phyloP scores from a whole-genome alignment of 2,113 vertebrate genomes.

The Oreotrochilus melanogaster region DNA sequence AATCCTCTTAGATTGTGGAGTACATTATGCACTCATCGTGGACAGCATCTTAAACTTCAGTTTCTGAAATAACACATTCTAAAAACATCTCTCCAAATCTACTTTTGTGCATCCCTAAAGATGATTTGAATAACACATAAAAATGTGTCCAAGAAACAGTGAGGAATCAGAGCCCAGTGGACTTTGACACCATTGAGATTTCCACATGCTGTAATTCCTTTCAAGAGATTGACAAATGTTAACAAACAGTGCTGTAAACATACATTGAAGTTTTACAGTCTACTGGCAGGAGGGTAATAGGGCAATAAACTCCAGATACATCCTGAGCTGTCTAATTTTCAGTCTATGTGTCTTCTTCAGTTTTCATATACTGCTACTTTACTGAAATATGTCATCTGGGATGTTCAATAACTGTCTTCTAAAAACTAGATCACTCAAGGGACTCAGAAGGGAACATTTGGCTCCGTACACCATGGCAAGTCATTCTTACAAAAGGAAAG shows the following conservation, averaged over 20 bases:
- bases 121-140: not conserved
- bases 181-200: not conserved
- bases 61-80: not conserved
- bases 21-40: not conserved
- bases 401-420: constrained; percentile 20
- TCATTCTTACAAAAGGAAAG: constrained; percentile 27
- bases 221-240: not conserved
- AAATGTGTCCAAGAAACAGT: not conserved
- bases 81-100: constrained; percentile 19
- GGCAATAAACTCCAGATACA: not conserved
- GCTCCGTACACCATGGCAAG: not conserved
- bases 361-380: not conserved
- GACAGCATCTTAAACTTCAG: not conserved
- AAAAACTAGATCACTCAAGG: not conserved
- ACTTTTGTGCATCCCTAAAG: constrained; percentile 15
- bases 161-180: not conserved
- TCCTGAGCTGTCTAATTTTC: not conserved
- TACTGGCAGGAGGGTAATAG: not conserved
- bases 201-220: not conserved
- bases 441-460: constrained; percentile 18
- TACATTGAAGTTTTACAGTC: not conserved
- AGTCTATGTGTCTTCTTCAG: not conserved
- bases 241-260: not conserved
- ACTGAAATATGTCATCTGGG: constrained; percentile 8
- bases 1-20: not conserved